phyloP scores from a whole-genome alignment of 2,113 vertebrate species.

The Corynorhinus townsendii region DNA sequence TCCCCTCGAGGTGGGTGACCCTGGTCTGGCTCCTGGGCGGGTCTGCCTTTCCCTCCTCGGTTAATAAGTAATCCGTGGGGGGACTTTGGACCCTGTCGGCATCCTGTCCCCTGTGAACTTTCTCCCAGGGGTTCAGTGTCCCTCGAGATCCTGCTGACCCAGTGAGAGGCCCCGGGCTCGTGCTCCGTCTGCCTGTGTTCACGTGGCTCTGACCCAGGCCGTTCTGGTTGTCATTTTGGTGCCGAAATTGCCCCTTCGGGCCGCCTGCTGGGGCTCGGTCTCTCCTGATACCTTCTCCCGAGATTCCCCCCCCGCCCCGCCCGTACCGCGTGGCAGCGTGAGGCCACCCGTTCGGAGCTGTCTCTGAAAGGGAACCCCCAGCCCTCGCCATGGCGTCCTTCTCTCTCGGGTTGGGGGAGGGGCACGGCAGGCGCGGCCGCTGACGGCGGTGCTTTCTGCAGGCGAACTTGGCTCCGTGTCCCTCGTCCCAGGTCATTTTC shows the following conservation, averaged over 20 bases:
- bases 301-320: rapidly evolving
- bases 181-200: rapidly evolving
- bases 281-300: neutral
- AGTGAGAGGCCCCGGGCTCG: rapidly evolving
- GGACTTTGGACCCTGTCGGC: neutral
- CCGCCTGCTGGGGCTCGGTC: rapidly evolving
- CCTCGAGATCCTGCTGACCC: neutral
- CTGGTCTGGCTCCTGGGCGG: neutral
- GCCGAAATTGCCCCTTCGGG: rapidly evolving
- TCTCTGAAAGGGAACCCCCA: neutral
- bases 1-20: neutral
- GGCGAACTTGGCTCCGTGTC: rapidly evolving
- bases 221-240: neutral
- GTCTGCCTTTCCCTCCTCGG: neutral
- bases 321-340: rapidly evolving
- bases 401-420: neutral
- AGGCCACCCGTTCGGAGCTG: rapidly evolving
- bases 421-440: neutral
- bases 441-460: neutral
- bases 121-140: neutral
- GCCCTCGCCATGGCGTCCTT: rapidly evolving
- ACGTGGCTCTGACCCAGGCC: neutral
- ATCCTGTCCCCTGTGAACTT: neutral
- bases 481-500: rapidly evolving
- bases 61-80: constrained; percentile 1